phyloP scores from a whole-genome alignment of 2,888 invertebrate species.

The Rhaphigaster nebulosa region DNA sequence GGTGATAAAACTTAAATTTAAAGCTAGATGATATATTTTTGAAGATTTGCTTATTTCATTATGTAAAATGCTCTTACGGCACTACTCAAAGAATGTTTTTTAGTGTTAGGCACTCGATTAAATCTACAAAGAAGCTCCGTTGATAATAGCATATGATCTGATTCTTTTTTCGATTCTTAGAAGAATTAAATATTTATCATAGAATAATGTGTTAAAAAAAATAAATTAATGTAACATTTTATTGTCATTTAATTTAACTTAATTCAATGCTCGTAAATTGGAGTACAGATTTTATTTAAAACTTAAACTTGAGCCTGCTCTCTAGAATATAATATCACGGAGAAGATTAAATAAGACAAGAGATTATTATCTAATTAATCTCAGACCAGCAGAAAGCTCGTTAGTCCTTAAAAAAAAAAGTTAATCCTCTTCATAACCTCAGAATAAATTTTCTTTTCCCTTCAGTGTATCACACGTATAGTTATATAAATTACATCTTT shows the following conservation, averaged over 20 bases:
- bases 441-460: not conserved
- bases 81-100: too few species aligned
- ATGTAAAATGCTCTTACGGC: too few species aligned
- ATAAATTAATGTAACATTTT: not conserved
- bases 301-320: not conserved
- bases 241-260: not conserved
- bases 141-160: too few species aligned
- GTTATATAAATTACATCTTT: not conserved
- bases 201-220: too few species aligned
- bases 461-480: not conserved
- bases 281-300: not conserved
- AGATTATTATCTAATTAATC: conserved; percentile 4
- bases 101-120: too few species aligned
- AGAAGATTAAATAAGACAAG: not conserved
- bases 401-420: not conserved
- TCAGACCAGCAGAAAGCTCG: not conserved
- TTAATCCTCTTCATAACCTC: not conserved
- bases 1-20: too few species aligned
- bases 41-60: too few species aligned
- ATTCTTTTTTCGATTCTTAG: too few species aligned
- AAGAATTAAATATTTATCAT: too few species aligned
- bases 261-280: not conserved
- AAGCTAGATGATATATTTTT: too few species aligned
- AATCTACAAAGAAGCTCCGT: too few species aligned
- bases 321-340: not conserved